Base-by-base conservation (phyloP, 1,140 invertebrate genomes). In the Zaprionus africanus region DNA sequence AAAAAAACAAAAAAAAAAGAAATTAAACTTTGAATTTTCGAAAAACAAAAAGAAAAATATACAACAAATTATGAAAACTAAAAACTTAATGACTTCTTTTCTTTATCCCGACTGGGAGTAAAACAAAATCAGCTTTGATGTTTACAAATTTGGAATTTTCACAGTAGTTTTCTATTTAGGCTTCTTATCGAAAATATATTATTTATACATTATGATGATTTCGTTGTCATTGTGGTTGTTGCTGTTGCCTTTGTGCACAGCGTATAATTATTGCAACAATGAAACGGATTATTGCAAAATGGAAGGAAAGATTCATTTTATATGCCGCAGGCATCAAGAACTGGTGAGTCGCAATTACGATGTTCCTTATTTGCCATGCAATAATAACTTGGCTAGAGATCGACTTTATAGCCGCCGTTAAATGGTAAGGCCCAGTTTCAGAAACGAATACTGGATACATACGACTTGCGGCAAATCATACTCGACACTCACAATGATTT, bases 231-330 rank as follows among this genome's bases (percentile, higher is more conserved):
- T 63, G 49, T 1, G 36, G n/a, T 9, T 46, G n/a, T 9, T 6
- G 0, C 5, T 53, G 6, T 19, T 79, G 1, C 38, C 61, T 3
- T 5, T 41, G n/a, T n/a, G 5, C 28, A 28, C 6, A 4, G 61
- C 67, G 24, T 88, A 82, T 9, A 90, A 88, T 53, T 90, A 90
- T 57, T 90, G 85, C 64, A 34, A 81, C 15, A 84, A 85, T 17
- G 17, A 24, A 0, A 62, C 58, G 9, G 74, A 85, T 38, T 1
- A 28, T 15, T 85, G 82, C 67, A 34, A 66, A 4, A 9, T 19
- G 15, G 26, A 24, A 15, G 26, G 43, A 0, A 15, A 28, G 9
- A 46, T 36, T 6, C 82, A 85, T 41, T 85, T 85, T 7, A 64
- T 81, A 11, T 85, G 82, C n/a, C 31, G 17, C 0, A 4, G 75